Evolutionary conservation across 2,113 vertebrate genomes (phyloP).

Genomic region (Sakesphorus luctuosus): DNA sequence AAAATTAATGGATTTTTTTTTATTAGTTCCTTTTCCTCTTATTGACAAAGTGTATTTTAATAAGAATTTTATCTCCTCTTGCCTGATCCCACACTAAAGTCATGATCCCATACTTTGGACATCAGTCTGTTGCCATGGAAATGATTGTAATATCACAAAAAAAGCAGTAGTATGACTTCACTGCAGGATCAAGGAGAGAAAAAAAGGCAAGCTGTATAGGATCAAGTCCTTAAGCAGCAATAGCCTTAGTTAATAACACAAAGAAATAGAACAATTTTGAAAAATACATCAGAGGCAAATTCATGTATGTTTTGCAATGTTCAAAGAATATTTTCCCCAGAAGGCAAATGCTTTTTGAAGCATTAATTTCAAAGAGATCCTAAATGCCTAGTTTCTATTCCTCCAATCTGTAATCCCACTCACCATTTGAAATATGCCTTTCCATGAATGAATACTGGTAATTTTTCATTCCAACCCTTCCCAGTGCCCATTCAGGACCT

Average conservation of each 20-base stretch:
- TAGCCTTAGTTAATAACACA: neutral
- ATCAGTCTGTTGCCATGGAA: slow-evolving; percentile 77
- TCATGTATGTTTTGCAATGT: neutral
- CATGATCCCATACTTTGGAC: slow-evolving; percentile 50
- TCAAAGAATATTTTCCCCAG: neutral
- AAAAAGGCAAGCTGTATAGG: neutral
- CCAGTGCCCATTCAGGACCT: neutral
- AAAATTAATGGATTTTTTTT: slow-evolving; percentile 1
- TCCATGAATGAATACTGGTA: neutral
- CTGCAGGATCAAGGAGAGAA: slow-evolving; percentile 41
- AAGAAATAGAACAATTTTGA: neutral
- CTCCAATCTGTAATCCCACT: neutral
- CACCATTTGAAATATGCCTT: neutral
- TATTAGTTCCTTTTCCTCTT: neutral
- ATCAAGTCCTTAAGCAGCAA: slow-evolving; percentile 16
- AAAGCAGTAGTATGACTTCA: slow-evolving; percentile 61
- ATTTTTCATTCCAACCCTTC: neutral
- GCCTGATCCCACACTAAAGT: slow-evolving; percentile 34
- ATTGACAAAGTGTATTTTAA: slow-evolving; percentile 53
- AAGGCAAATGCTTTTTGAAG: neutral
- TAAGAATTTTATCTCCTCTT: slow-evolving; percentile 53
- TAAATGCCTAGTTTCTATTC: neutral
- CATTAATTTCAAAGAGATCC: neutral
- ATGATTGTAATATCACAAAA: slow-evolving; percentile 63
- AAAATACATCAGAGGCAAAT: slow-evolving; percentile 3